Evolutionary conservation across 1,140 invertebrate species (phyloP), one percentile per base, ranked within the genome.

Genomic region (Halotydeus destructor): DNA sequence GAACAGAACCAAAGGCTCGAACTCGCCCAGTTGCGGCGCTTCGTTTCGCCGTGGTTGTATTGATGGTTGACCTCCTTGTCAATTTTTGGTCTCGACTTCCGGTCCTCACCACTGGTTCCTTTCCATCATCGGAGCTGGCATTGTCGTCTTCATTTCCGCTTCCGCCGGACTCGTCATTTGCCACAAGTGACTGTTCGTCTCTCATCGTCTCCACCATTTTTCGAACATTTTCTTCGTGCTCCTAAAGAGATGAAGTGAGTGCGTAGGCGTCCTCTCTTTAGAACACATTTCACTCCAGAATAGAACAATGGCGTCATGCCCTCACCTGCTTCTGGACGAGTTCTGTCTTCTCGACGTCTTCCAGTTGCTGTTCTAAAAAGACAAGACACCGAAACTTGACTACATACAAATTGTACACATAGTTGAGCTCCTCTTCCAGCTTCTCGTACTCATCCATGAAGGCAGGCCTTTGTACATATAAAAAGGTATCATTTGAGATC

Each of bases 361-460:
- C 72, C 35, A 78, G 65, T 45, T 75, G 65, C 47, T 76, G 70
- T 54, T 84, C 78, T 4, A 85, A 59, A 55, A 75, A 79, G n/a
- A 75, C 74, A 1, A 91, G 67, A 51, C 82, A 84, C 25, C 88
- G 71, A 55, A 84, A 77, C 41, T 83, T 75, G 36, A 77, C 64
- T 25, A 94, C 72, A 62, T 94, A 97, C 44, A 77, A 70, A 35
- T 82, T 72, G 61, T 93, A 96, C 11, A 89, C 61, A 50, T 69
- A 62, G 52, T 78, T 74, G 5, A 96, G 60, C 56, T 93, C 84
- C 32, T 69, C 63, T 61, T 99, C 89, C 9, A 88, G 66, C 33
- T 75, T 74, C 47, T 91, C 84, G 60, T 91, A 88, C 59, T 98
- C 93, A 54, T 91, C 81, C 71, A 96, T 78, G 58, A 93, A 96